Base-by-base conservation (phyloP, 2,113 vertebrate species). In the Caracal caracal region DNA sequence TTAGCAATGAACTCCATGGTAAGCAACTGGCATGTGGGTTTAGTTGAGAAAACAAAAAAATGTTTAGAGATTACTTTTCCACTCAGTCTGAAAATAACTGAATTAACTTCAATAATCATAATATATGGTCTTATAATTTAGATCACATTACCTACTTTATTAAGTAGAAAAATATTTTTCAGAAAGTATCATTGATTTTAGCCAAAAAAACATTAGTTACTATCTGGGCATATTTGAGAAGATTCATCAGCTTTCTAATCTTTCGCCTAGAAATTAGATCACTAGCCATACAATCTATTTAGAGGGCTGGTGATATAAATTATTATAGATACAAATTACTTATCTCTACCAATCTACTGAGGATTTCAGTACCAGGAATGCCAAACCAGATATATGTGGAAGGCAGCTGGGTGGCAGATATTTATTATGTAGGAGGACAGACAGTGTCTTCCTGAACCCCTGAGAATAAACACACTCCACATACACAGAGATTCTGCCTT, bases 161-260 rank as follows among this genome's bases (percentile, higher is more conserved):
- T 63, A 91, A 81, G 22, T 56, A 85, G 43, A 65, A 87, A 81
- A 61, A 53, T 43, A 37, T 40, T 13, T 82, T 70, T 85, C 16
- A 65, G 68, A 61, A 89, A 78, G 20, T 84, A 3, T 12, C 16
- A 66, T 53, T 92, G 68, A 47, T 96, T 93, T 81, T 96, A 88
- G 84, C 9, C n/a, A 43, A 53, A 73, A 84, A 84, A 28, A 24
- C 49, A 47, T 49, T 61, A 83, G n/a, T 82, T 61, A 83, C 26
- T 82, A 35, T 16, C 9, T 83, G 56, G 26, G 51, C 10, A 61
- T 59, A 89, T 49, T 35, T 85, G 33, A 95, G 12, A 84, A 82
- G 19, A 86, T 82, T 22, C 89, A 83, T 88, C 0, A 79, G 30
- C 2, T 78, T 94, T 88, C 33, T 76, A 83, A 84, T 47, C 37